Percentiles rank a stretch among this genome's conserved stretches.
These are phyloP conservation scores for Herpetotheres cachinnans DNA, from an alignment of 2,113 vertebrate genomes.

Conservation along the genomic window DNA sequence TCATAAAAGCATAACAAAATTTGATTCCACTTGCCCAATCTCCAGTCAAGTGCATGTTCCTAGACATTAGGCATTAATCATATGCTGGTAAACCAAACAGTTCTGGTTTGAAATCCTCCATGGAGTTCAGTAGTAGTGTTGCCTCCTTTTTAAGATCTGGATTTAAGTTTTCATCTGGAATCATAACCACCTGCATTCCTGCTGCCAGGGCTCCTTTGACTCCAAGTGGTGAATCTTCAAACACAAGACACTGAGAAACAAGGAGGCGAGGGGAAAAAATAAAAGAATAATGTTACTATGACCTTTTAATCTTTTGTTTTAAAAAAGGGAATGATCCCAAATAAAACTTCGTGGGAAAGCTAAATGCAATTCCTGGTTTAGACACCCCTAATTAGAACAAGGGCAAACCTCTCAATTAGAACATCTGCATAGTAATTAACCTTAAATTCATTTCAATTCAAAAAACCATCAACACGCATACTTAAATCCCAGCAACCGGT, in stretches of 20 bases:
- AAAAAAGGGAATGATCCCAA: background rate
- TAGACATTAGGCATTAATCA: conserved; percentile 40
- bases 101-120: conserved; percentile 85
- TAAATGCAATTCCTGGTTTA: background rate
- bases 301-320: background rate
- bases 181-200: conserved; percentile 93
- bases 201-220: conserved; percentile 82
- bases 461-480: background rate
- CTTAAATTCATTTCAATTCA: conserved; percentile 8
- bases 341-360: background rate
- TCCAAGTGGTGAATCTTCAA: conserved; percentile 90
- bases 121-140: conserved; percentile 79
- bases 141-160: conserved; percentile 74
- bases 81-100: conserved; percentile 87
- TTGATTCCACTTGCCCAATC: background rate
- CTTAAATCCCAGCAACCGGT: background rate
- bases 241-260: conserved; percentile 86
- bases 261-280: background rate
- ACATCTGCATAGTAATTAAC: conserved; percentile 17
- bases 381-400: background rate
- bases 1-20: background rate
- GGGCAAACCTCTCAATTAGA: background rate
- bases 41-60: background rate
- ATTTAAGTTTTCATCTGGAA: conserved; percentile 84
- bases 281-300: background rate